A percentile compares a stretch with the other conserved stretches of the same genome.
Conservation (phyloP, 2,113 vertebrate species). For the Columba livia region DNA sequence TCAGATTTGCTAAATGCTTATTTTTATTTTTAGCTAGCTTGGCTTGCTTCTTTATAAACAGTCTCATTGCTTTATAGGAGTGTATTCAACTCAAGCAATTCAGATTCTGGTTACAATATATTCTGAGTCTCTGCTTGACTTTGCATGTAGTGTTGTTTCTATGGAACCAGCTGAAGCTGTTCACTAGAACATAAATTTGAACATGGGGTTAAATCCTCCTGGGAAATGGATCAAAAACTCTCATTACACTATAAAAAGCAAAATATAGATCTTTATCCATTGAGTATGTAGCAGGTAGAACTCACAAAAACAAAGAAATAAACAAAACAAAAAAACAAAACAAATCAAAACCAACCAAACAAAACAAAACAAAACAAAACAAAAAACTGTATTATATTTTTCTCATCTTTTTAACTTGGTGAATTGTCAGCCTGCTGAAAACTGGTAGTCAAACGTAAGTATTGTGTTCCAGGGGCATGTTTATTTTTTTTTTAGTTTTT, state of each 20-base stretch:
- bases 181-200: neutral
- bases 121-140: neutral
- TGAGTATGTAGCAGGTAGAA: neutral
- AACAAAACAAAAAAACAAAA: too few species aligned
- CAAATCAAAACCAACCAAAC: too few species aligned
- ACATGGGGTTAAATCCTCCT: neutral
- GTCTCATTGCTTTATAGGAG: neutral
- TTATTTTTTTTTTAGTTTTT: neutral
- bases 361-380: neutral
- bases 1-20: neutral
- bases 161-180: neutral
- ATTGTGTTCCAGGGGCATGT: rapidly evolving
- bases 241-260: neutral
- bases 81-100: neutral
- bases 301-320: neutral
- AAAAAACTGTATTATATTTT: neutral
- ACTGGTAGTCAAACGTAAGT: neutral
- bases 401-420: neutral
- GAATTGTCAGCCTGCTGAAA: neutral
- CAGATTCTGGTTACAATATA: neutral
- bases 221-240: neutral
- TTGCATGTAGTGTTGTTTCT: neutral
- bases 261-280: neutral
- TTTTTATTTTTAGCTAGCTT: conserved; percentile 34
- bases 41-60: neutral